Base-by-base conservation (phyloP, 2,797 vertebrate species). In the Gymnoscopelus microlampas region DNA sequence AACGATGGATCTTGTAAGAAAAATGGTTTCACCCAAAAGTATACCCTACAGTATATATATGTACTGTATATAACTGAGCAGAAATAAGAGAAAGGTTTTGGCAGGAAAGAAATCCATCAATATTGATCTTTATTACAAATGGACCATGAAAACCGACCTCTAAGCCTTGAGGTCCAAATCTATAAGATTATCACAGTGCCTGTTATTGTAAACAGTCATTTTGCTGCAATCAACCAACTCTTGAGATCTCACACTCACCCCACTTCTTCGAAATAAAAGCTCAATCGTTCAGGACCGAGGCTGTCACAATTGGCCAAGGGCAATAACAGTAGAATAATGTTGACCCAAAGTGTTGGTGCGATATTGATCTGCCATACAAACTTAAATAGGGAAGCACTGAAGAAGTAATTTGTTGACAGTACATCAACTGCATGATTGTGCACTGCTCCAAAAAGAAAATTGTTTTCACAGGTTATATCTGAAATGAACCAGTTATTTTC, bases 261-360 rank as follows among this genome's bases (percentile, higher is more conserved):
- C 13, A 15, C 39, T 11, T 54, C 53, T 4, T 56, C 48, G 68
- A 48, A 66, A 64, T 53, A 72, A 71, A 72, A 62, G 1, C 64
- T 68, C 19, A 4, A 5, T 15, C 19, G 1, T 19, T 19, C 32
- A 48, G 63, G 19, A 56, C 56, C 35, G 48, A 2, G 77, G 57
- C 24, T 59, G 19, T 74, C 65, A 71, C 24, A 15, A 47, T 75
- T 49, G 11, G 66, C 68, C 57, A 15, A 6, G 12, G 68, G 68
- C 74, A 53, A 60, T 61, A 49, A 73, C 68, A 62, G 56, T 14
- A 68, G 35, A 59, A 59, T 48, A 50, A 63, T 11, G 0, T 70
- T 19, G 19, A 29, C 62, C 60, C 68, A 19, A 2, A 56, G 29
- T 0, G 14, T 47, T 26, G 49, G 24, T 44, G 35, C 35, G 11